A percentile compares a stretch with the other conserved stretches of the same genome.
These are phyloP conservation scores for Thymelicus lineola DNA, from an alignment of 2,888 invertebrate species.

Conservation along the genomic window DNA sequence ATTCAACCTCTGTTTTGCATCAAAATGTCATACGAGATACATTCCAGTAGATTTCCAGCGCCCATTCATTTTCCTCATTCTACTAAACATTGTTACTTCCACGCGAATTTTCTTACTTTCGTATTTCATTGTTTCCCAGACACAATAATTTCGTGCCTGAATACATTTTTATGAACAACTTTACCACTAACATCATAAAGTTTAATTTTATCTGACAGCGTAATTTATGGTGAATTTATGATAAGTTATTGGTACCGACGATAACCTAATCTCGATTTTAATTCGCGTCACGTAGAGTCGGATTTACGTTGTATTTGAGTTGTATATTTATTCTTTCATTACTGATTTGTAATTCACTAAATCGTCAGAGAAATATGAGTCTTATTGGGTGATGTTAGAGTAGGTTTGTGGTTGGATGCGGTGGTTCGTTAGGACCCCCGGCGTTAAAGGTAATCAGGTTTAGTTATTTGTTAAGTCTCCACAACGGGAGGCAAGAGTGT, in stretches of 20 bases:
- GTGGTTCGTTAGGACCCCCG: constrained; percentile 43
- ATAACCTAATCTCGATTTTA: constrained; percentile 27
- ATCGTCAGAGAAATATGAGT: not conserved
- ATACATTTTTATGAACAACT: constrained; percentile 22
- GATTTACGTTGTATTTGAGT: constrained; percentile 13
- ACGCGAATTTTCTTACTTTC: constrained; percentile 36
- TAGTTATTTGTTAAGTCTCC: constrained; percentile 46
- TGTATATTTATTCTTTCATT: constrained; percentile 34
- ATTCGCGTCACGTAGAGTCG: constrained; percentile 8
- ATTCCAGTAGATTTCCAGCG: constrained; percentile 25
- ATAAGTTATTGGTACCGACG: constrained; percentile 20
- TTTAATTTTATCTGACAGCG: constrained; percentile 26
- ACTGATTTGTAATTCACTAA: constrained; percentile 35
- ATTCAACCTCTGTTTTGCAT: not conserved
- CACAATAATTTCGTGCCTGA: constrained; percentile 31
- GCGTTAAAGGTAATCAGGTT: constrained; percentile 47
- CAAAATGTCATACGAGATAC: constrained; percentile 8
- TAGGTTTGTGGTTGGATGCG: not conserved
- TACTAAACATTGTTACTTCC: constrained; percentile 37
- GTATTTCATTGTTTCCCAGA: constrained; percentile 35
- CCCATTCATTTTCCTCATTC: constrained; percentile 33
- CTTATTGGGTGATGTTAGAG: constrained; percentile 15
- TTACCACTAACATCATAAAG: constrained; percentile 15
- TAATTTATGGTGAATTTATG: constrained; percentile 26
- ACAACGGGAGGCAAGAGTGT: constrained; percentile 30